Evolutionary conservation across 2,113 vertebrate genomes (phyloP).

Genomic region (Vombatus ursinus): DNA sequence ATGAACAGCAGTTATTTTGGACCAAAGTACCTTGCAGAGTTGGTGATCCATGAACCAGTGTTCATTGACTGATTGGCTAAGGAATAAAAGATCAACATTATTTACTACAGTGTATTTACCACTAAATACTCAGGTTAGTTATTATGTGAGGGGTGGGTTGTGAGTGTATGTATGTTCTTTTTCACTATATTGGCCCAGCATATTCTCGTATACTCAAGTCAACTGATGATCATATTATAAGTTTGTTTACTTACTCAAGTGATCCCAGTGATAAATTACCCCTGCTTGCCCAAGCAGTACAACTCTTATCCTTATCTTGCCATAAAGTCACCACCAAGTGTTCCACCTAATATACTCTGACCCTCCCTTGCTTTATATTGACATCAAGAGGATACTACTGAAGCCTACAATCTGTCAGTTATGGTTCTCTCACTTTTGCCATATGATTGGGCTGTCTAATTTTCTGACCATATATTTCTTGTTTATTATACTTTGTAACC

Average conservation of each 20-base stretch:
- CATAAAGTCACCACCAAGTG: not conserved
- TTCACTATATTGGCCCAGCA: not conserved
- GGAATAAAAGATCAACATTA: not conserved
- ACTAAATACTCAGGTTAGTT: not conserved
- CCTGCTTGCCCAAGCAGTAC: not conserved
- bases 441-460: not conserved
- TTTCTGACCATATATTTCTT: not conserved
- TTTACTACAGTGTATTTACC: not conserved
- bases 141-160: not conserved
- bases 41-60: not conserved
- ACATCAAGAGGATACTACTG: not conserved
- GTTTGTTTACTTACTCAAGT: not conserved
- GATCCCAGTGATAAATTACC: not conserved
- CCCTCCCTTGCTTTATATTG: not conserved
- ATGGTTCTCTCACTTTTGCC: not conserved
- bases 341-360: not conserved
- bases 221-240: not conserved
- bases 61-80: not conserved
- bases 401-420: not conserved
- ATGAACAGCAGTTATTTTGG: not conserved
- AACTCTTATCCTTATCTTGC: not conserved
- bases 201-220: not conserved
- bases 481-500: not conserved
- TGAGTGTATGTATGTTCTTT: not conserved
- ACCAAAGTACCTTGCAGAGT: not conserved